Conservation (phyloP, 2,113 vertebrate genomes). For the Acrocephalus kingi region DNA sequence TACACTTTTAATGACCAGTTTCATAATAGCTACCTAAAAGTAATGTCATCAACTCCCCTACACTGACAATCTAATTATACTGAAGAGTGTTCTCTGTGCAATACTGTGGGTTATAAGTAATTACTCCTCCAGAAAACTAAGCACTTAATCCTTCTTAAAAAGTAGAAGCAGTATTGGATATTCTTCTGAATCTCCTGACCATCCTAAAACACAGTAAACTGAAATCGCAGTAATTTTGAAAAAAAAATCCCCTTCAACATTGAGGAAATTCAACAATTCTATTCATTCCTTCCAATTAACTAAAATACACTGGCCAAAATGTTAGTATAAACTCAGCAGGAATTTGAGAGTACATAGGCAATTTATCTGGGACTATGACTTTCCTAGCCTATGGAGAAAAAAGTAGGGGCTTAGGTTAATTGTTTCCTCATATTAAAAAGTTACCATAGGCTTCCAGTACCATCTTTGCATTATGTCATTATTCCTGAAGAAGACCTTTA, state of each 20-base stretch:
- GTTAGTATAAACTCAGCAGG: not conserved
- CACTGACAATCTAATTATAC: not conserved
- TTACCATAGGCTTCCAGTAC: not conserved
- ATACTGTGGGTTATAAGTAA: not conserved
- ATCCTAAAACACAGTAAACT: not conserved
- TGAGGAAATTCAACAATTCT: not conserved
- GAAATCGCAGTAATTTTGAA: not conserved
- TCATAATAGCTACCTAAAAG: not conserved
- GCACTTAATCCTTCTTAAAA: not conserved
- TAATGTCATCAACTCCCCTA: not conserved
- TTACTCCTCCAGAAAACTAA: not conserved
- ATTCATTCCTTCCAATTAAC: not conserved
- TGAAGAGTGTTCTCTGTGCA: not conserved
- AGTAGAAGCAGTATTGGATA: not conserved
- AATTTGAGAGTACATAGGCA: not conserved
- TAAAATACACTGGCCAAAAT: not conserved
- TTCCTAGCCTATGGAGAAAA: not conserved
- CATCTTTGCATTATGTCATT: not conserved
- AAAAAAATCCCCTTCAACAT: not conserved
- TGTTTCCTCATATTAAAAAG: not conserved
- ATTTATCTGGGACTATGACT: not conserved
- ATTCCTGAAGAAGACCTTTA: not conserved
- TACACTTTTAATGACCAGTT: not conserved
- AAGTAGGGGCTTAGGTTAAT: not conserved
- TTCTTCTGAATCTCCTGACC: not conserved